A percentile compares a stretch with the other conserved stretches of the same genome.
phyloP scores from a whole-genome alignment of 2,888 invertebrate genomes.

The Stenolophus ochropezus region DNA sequence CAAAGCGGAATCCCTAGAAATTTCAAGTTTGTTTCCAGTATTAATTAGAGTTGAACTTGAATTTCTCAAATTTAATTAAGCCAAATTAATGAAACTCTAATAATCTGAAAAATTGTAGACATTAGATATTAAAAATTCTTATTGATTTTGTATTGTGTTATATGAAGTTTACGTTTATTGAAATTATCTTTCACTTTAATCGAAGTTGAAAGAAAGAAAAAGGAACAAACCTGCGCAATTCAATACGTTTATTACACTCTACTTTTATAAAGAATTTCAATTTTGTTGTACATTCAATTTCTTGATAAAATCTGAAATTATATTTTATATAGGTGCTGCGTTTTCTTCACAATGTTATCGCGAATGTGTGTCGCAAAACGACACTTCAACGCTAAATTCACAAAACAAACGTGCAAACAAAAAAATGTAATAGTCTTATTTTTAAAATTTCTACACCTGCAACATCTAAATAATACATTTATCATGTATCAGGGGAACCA shows the following conservation, averaged over 20 bases:
- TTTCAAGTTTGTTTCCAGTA: slow-evolving; percentile 36
- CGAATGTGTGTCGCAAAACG: neutral
- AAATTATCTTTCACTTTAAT: neutral
- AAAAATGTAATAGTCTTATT: too few relatives aligned
- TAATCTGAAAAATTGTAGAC: neutral
- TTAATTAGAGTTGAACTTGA: slow-evolving; percentile 44
- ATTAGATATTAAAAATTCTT: neutral
- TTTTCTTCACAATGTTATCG: neutral
- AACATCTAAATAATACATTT: too few relatives aligned
- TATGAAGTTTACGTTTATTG: neutral
- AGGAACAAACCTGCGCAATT: neutral
- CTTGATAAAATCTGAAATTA: neutral
- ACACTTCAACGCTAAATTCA: neutral
- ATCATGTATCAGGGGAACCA: too few relatives aligned
- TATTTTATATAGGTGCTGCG: neutral
- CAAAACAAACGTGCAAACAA: too few relatives aligned
- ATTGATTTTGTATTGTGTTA: neutral
- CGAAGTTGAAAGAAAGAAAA: neutral
- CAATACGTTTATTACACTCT: neutral
- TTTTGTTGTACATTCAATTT: neutral
- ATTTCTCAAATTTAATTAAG: slow-evolving; percentile 27
- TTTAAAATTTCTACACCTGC: too few relatives aligned
- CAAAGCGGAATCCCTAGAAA: slow-evolving; percentile 40
- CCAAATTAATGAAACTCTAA: slow-evolving; percentile 1
- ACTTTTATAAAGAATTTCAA: neutral